Evolutionary conservation across 2,888 invertebrate species (phyloP).

Genomic region (Drosophila birchii): DNA sequence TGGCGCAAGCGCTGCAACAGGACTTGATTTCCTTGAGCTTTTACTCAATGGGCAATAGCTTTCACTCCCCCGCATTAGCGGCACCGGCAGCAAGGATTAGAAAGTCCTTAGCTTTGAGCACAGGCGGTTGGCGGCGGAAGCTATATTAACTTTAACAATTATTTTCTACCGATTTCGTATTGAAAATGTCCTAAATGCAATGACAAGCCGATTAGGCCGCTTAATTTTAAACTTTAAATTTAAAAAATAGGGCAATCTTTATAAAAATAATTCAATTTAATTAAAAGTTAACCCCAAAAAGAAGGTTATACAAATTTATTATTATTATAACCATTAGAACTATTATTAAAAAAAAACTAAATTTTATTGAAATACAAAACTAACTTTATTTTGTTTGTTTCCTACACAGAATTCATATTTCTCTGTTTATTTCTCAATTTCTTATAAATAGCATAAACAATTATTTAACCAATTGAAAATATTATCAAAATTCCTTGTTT

Average conservation of each 20-base stretch:
- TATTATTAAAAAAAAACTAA: no score
- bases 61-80: conserved; percentile 10
- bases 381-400: not conserved
- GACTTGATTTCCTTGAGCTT: conserved; percentile 42
- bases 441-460: not conserved
- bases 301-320: no score
- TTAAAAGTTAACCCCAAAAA: no score
- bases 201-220: not conserved
- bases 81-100: not conserved
- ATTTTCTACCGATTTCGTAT: not conserved
- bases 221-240: not conserved
- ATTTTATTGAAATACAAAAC: not conserved
- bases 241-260: no score
- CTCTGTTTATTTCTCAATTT: no score
- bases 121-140: conserved; percentile 11
- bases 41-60: conserved; percentile 23
- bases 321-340: not conserved
- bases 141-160: not conserved
- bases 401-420: no score
- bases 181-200: not conserved
- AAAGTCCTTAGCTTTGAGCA: not conserved
- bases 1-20: conserved; percentile 51
- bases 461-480: not conserved
- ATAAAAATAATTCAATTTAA: no score
- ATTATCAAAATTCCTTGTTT: not conserved